Conservation (phyloP, 2,888 invertebrate genomes). For the Leptopilina myrica region DNA sequence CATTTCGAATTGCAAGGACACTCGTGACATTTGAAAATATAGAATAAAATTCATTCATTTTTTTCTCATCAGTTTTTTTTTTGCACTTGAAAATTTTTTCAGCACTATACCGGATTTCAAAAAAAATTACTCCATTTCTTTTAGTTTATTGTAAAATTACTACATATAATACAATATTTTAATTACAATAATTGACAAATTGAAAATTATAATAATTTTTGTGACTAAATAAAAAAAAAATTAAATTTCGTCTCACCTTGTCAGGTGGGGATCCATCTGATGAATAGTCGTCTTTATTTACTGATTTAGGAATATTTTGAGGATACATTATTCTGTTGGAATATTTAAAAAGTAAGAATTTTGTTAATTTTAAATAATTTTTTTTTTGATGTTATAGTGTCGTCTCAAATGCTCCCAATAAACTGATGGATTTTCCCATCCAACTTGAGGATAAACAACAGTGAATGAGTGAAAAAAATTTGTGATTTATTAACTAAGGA, state of each 20-base stretch:
- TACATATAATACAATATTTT: too few species aligned
- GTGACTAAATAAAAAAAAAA: background rate
- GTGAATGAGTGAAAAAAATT: background rate
- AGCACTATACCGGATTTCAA: background rate
- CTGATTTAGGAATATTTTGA: slow-evolving; percentile 47
- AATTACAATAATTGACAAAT: too few species aligned
- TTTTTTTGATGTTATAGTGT: background rate
- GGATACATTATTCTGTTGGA: slow-evolving; percentile 46
- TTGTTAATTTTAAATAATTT: too few species aligned
- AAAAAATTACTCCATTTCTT: background rate
- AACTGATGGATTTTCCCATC: slow-evolving; percentile 1
- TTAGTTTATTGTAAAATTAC: too few species aligned
- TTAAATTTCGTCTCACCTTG: slow-evolving; percentile 48
- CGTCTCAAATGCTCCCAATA: background rate
- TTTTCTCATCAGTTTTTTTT: background rate
- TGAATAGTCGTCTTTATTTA: background rate
- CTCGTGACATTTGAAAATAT: background rate
- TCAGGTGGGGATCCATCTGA: slow-evolving; percentile 55
- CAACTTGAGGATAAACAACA: background rate
- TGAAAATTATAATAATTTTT: too few species aligned
- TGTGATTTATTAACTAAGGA: background rate
- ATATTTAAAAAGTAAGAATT: too few species aligned
- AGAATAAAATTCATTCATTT: background rate
- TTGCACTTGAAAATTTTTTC: background rate
- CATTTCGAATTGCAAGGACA: background rate